These are phyloP conservation scores for Tachysurus fulvidraco DNA, from an alignment of 2,113 vertebrate genomes.

Conservation along the genomic window DNA sequence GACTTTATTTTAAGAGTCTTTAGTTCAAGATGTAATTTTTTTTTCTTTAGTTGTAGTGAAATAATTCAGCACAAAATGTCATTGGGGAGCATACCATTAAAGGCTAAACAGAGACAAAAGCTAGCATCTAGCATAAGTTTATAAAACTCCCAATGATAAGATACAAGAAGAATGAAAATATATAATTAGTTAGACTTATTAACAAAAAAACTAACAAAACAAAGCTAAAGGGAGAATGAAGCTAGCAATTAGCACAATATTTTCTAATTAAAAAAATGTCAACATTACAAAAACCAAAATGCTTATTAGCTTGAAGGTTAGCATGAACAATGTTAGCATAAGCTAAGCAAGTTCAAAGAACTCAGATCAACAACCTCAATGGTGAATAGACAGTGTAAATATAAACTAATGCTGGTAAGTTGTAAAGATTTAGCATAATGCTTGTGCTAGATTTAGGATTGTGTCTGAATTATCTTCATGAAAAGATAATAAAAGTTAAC, in stretches of 20 bases:
- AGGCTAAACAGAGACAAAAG: neutral
- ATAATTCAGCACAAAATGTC: constrained; percentile 3
- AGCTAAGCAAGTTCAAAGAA: neutral
- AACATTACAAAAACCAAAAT: too few relatives aligned
- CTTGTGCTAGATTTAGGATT: neutral
- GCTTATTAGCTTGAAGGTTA: neutral
- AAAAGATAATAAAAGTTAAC: neutral
- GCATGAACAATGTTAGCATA: neutral
- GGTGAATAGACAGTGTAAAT: neutral
- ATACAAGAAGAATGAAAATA: too few relatives aligned
- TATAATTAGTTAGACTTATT: neutral
- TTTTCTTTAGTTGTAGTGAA: neutral
- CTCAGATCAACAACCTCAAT: neutral
- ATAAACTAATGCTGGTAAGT: neutral
- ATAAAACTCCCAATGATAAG: neutral
- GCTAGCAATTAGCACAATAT: neutral
- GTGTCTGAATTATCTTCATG: constrained; percentile 1
- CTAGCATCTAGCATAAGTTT: neutral
- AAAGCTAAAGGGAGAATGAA: neutral
- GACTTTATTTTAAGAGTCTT: neutral
- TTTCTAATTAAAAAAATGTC: neutral
- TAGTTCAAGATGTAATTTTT: neutral
- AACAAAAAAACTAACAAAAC: neutral
- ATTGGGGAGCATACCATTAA: neutral
- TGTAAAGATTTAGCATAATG: neutral